Percentiles rank a stretch among this genome's conserved stretches.
Evolutionary conservation across 2,888 invertebrate genomes (phyloP).

Genomic region (Lithophane leautieri): DNA sequence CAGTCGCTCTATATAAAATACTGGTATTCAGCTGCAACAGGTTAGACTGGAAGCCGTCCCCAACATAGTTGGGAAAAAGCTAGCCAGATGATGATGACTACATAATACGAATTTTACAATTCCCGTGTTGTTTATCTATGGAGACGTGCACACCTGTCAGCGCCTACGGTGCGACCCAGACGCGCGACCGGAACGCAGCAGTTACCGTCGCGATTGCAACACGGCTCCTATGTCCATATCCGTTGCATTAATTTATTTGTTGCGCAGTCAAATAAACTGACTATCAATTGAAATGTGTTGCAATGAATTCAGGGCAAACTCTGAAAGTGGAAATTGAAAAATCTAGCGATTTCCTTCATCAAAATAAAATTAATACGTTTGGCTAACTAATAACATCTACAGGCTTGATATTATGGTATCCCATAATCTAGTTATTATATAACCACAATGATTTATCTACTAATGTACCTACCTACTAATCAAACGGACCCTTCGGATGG

Average conservation of each 20-base stretch:
- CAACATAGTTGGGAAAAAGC: not conserved
- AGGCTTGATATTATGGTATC: not conserved
- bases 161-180: conserved; percentile 9
- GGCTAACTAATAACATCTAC: not conserved
- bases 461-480: too few relatives aligned
- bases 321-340: not conserved
- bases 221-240: conserved; percentile 34
- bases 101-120: not conserved
- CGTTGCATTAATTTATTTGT: conserved; percentile 24
- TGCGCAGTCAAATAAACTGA: not conserved
- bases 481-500: not conserved
- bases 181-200: conserved; percentile 55
- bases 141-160: conserved; percentile 3
- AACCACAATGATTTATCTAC: not conserved
- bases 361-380: not conserved
- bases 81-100: too few relatives aligned
- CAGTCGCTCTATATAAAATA: not conserved
- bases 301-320: not conserved
- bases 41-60: too few relatives aligned
- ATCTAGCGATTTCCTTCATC: not conserved
- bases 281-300: conserved; percentile 5
- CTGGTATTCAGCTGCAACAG: not conserved
- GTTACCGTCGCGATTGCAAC: conserved; percentile 48
- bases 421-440: not conserved
- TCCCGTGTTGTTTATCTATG: conserved; percentile 16